Conservation (phyloP, 2,888 invertebrate species). For the Seira musarum region DNA sequence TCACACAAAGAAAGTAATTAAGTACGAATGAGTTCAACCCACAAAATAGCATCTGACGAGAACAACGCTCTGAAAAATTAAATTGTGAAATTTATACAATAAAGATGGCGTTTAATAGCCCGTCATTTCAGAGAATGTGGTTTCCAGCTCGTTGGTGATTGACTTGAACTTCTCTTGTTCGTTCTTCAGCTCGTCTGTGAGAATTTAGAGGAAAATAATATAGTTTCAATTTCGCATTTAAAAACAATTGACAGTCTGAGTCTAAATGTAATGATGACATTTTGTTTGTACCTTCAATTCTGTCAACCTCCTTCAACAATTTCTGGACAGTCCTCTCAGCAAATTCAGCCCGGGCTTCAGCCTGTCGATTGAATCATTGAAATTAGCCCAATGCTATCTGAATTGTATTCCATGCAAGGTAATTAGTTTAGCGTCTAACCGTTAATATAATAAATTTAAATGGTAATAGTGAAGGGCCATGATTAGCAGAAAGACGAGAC, state of each 20-base stretch:
- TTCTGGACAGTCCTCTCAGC: constrained; percentile 79
- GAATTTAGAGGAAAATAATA: constrained; percentile 65
- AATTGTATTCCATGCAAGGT: too few relatives aligned
- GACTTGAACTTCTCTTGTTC: constrained; percentile 98
- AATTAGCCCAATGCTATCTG: too few relatives aligned
- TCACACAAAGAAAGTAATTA: constrained; percentile 4
- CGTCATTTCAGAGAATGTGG: constrained; percentile 95
- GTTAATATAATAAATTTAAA: too few relatives aligned
- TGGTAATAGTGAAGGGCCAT: too few relatives aligned
- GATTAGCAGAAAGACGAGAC: too few relatives aligned
- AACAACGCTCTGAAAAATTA: constrained; percentile 16
- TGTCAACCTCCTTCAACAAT: constrained; percentile 79
- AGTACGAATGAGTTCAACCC: constrained; percentile 10
- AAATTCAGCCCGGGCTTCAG: constrained; percentile 78
- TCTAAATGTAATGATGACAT: constrained; percentile 3
- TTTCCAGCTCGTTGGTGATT: constrained; percentile 98
- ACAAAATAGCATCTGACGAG: constrained; percentile 13
- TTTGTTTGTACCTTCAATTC: constrained; percentile 75
- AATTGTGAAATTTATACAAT: constrained; percentile 19
- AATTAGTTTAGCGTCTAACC: too few relatives aligned
- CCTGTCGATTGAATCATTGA: constrained; percentile 71
- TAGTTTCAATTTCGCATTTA: neutral
- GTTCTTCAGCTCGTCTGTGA: constrained; percentile 88
- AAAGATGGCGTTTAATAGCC: constrained; percentile 80
- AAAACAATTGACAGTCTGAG: neutral